phyloP scores from a whole-genome alignment of 1,140 invertebrate genomes.

The Centruroides vittatus region DNA sequence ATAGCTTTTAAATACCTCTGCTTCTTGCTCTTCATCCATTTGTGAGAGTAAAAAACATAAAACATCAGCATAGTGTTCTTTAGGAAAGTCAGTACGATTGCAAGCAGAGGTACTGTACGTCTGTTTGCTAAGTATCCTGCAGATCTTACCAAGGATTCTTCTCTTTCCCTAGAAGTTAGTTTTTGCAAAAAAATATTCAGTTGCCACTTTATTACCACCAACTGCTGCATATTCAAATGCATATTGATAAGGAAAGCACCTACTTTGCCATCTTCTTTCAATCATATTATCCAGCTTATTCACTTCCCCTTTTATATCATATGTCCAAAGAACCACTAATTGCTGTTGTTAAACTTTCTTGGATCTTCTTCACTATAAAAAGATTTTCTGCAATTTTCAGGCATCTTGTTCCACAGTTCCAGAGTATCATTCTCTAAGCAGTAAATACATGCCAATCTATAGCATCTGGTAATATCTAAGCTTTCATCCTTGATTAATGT shows the following conservation, averaged over 20 bases:
- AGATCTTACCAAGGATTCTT: constrained; percentile 1
- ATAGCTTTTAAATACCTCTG: constrained; percentile 6
- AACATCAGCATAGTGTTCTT: not conserved
- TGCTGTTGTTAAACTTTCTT: not conserved
- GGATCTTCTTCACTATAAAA: not conserved
- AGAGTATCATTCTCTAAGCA: not conserved
- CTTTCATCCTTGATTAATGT: constrained; percentile 2
- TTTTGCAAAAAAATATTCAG: constrained; percentile 4
- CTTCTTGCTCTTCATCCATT: constrained; percentile 8
- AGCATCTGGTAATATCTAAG: not conserved
- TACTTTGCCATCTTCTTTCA: not conserved
- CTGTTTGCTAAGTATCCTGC: constrained; percentile 4
- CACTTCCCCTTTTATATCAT: not conserved
- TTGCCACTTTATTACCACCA: constrained; percentile 5
- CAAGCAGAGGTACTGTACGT: not conserved
- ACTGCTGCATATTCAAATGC: constrained; percentile 7
- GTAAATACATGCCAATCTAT: constrained; percentile 5
- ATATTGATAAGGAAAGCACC: not conserved
- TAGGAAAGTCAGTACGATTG: too few species aligned
- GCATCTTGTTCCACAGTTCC: not conserved
- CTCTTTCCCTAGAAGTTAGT: not conserved
- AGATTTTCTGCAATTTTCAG: not conserved
- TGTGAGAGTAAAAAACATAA: constrained; percentile 10
- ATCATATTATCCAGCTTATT: not conserved
- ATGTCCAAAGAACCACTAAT: constrained; percentile 1